A percentile compares a stretch with the other conserved stretches of the same genome.
These are phyloP conservation scores for Hydractinia echinata DNA, from an alignment of 30 jellyfish, hydroid and myxozoan genomes.

Conservation along the genomic window DNA sequence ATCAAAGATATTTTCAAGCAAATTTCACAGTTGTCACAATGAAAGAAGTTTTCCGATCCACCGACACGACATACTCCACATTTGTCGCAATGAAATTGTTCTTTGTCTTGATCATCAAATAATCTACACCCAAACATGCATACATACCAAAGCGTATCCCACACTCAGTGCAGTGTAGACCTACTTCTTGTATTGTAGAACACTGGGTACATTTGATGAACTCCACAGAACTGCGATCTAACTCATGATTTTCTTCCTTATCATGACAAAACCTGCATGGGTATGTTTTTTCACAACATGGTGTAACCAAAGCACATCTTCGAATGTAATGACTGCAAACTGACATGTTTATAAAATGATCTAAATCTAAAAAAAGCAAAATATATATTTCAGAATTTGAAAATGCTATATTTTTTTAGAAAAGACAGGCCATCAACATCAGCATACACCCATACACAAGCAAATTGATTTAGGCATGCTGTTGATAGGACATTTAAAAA, in stretches of 20 bases:
- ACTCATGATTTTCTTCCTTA: slow-evolving; percentile 54
- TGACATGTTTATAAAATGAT: neutral
- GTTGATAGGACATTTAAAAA: too few species aligned
- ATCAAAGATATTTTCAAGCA: slow-evolving; percentile 42
- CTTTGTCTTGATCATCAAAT: slow-evolving; percentile 74
- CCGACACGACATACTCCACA: slow-evolving; percentile 92
- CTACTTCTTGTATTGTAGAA: slow-evolving; percentile 42
- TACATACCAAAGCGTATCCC: slow-evolving; percentile 75
- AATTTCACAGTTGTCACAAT: slow-evolving; percentile 62
- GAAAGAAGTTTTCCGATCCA: slow-evolving; percentile 75
- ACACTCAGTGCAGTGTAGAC: slow-evolving; percentile 62
- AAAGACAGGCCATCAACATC: neutral
- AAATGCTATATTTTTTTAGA: neutral
- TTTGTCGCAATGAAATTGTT: slow-evolving; percentile 82
- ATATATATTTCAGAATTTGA: neutral
- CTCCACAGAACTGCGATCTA: slow-evolving; percentile 49
- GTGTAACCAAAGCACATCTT: slow-evolving; percentile 59
- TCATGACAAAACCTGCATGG: slow-evolving; percentile 74
- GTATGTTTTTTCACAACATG: slow-evolving; percentile 66
- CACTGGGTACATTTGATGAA: slow-evolving; percentile 56
- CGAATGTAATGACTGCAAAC: slow-evolving; percentile 65
- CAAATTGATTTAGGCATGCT: too few species aligned
- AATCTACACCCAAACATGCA: slow-evolving; percentile 66
- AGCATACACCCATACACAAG: neutral
- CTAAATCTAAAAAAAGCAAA: neutral